Evolutionary conservation across 2,888 invertebrate genomes (phyloP).

Genomic region (Heliconius erato): DNA sequence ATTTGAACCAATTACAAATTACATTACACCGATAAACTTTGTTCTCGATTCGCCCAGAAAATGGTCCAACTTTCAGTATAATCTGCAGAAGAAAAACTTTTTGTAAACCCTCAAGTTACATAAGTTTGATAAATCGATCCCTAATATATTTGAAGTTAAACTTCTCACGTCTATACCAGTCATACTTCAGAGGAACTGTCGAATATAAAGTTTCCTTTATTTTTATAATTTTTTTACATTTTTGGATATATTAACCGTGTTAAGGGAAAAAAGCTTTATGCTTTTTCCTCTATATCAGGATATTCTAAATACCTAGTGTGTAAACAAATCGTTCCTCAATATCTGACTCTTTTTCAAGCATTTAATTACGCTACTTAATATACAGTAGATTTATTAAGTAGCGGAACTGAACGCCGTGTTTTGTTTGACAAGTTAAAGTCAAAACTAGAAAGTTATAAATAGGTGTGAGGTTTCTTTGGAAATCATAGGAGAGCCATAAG

Average conservation of each 20-base stretch:
- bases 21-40: background rate
- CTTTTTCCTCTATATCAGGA: too few species aligned
- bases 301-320: too few species aligned
- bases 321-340: too few species aligned
- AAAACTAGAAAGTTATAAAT: too few species aligned
- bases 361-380: too few species aligned
- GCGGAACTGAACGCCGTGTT: too few species aligned
- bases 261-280: too few species aligned
- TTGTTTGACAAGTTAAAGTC: too few species aligned
- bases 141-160: conserved; percentile 28
- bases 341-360: too few species aligned
- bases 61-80: conserved; percentile 15
- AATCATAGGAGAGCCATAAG: too few species aligned
- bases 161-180: conserved; percentile 20
- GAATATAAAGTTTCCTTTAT: background rate
- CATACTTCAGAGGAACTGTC: conserved; percentile 10
- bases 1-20: background rate
- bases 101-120: conserved; percentile 20
- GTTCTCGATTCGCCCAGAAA: conserved; percentile 9
- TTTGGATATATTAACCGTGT: background rate
- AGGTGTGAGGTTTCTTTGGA: too few species aligned
- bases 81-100: conserved; percentile 22
- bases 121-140: conserved; percentile 33
- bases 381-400: too few species aligned
- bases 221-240: background rate